Evolutionary conservation across 2,113 vertebrate species (phyloP).

Genomic region (Hemichromis elongatus): DNA sequence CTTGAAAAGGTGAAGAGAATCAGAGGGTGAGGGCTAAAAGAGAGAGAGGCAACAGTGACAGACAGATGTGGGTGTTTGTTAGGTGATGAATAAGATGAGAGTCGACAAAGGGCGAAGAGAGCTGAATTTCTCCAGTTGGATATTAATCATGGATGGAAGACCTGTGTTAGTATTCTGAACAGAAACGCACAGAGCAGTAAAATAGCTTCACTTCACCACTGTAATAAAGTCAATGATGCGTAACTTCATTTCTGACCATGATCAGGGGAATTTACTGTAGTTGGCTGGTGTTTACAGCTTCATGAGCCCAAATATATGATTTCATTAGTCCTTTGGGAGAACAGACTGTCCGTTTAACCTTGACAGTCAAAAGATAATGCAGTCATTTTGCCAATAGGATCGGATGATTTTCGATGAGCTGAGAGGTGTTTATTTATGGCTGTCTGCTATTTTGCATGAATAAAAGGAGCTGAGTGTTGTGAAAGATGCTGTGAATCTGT

Average conservation of each 20-base stretch:
- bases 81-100: slow-evolving; percentile 12
- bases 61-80: slow-evolving; percentile 27
- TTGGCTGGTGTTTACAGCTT: slow-evolving; percentile 16
- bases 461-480: neutral
- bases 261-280: slow-evolving; percentile 13
- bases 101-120: neutral
- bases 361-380: slow-evolving; percentile 19
- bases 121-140: neutral
- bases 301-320: slow-evolving; percentile 19
- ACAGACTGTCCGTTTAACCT: slow-evolving; percentile 20
- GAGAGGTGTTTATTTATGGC: neutral
- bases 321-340: slow-evolving; percentile 37
- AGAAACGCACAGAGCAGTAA: neutral
- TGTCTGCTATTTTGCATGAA: neutral
- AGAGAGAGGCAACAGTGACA: neutral
- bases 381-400: slow-evolving; percentile 7
- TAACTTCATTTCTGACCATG: slow-evolving; percentile 1
- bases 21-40: neutral
- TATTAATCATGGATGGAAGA: slow-evolving; percentile 24
- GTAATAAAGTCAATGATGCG: slow-evolving; percentile 38
- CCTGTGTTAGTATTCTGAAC: slow-evolving; percentile 18
- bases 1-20: neutral
- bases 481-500: neutral
- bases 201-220: neutral
- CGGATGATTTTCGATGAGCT: neutral